A percentile compares a stretch with the other conserved stretches of the same genome.
These are phyloP conservation scores for Creontiades dilutus DNA, from an alignment of 2,888 invertebrate genomes.

Conservation along the genomic window DNA sequence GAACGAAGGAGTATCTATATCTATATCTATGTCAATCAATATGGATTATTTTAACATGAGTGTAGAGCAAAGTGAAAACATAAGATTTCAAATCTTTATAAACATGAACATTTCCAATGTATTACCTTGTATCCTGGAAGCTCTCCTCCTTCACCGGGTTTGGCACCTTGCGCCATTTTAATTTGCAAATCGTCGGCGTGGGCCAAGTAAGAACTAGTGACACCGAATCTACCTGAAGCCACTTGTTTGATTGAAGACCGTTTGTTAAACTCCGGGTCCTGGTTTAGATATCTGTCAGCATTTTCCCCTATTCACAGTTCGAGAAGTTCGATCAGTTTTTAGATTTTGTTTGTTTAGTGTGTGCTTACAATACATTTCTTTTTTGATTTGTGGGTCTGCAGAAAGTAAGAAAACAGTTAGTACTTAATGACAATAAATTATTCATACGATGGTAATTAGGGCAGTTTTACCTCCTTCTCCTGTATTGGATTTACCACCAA, in stretches of 20 bases:
- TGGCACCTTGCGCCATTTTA: conserved; percentile 99
- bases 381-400: conserved; percentile 35
- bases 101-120: background rate
- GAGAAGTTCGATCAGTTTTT: conserved; percentile 57
- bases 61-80: background rate
- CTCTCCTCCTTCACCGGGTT: conserved; percentile 99
- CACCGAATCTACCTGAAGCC: conserved; percentile 98
- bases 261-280: conserved; percentile 89
- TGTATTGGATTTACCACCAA: conserved; percentile 98
- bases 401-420: conserved; percentile 40
- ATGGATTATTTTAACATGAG: background rate
- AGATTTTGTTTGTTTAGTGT: conserved; percentile 37
- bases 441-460: background rate
- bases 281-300: conserved; percentile 85
- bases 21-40: background rate
- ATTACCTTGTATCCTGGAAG: conserved; percentile 89
- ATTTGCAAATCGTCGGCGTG: conserved; percentile 99
- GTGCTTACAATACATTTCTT: conserved; percentile 16
- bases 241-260: conserved; percentile 99
- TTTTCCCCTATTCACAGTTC: conserved; percentile 79
- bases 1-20: no score
- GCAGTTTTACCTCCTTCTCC: conserved; percentile 91
- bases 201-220: conserved; percentile 97
- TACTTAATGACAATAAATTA: background rate
- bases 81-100: no score